phyloP scores from a whole-genome alignment of 1,140 invertebrate species.

The Penaeus vannamei region DNA sequence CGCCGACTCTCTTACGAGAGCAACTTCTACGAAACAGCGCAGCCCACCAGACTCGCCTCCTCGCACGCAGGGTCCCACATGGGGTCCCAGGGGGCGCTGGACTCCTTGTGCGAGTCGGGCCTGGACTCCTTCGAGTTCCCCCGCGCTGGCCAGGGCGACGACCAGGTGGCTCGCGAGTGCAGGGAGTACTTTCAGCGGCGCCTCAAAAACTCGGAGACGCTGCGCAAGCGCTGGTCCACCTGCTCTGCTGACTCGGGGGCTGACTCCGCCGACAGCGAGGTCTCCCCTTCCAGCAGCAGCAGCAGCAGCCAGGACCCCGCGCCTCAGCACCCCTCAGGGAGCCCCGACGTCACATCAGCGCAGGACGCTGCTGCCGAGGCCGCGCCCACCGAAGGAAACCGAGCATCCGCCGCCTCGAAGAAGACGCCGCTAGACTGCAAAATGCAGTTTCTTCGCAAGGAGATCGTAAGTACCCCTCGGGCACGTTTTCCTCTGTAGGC shows the following conservation, averaged over 20 bases:
- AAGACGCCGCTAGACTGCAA: constrained; percentile 56
- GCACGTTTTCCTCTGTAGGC: neutral
- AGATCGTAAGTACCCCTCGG: constrained; percentile 48
- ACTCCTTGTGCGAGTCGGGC: constrained; percentile 7
- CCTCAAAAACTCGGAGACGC: constrained; percentile 54
- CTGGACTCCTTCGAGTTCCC: neutral
- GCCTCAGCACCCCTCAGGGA: neutral
- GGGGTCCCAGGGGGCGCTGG: too few relatives aligned
- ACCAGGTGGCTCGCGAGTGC: constrained; percentile 51
- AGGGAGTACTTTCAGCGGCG: constrained; percentile 55
- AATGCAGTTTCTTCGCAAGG: constrained; percentile 61
- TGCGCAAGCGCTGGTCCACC: constrained; percentile 57
- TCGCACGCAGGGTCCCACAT: constrained; percentile 48
- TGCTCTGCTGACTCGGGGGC: constrained; percentile 55
- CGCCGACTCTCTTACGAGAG: neutral
- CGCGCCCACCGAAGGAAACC: neutral
- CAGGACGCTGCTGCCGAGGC: neutral
- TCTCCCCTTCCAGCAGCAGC: neutral
- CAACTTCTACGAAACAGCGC: neutral
- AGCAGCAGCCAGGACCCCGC: too few relatives aligned
- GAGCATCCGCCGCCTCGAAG: constrained; percentile 4
- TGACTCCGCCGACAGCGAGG: constrained; percentile 51
- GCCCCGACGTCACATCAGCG: neutral
- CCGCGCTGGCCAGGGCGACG: constrained; percentile 21
- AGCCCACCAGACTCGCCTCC: constrained; percentile 29